Percentiles rank a stretch among this genome's conserved stretches.
Evolutionary conservation across 2,797 vertebrate species (phyloP).

Genomic region (Picus viridis): DNA sequence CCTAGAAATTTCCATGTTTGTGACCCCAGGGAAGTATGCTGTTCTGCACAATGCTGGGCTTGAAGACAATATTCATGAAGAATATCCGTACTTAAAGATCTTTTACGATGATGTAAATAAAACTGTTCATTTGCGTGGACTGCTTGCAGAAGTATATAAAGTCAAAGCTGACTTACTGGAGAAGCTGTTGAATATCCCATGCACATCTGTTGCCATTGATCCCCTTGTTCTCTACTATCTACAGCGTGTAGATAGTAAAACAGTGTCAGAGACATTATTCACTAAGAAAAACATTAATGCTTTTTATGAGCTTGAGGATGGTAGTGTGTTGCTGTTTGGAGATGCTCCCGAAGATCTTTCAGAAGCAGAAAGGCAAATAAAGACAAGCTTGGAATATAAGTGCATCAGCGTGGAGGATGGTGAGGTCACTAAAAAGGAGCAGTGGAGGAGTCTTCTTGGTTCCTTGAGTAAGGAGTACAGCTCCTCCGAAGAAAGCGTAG

Average conservation of each 20-base stretch:
- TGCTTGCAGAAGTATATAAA: slow-evolving; percentile 74
- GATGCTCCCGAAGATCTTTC: slow-evolving; percentile 58
- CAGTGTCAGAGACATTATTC: slow-evolving; percentile 81
- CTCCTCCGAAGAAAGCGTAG: slow-evolving; percentile 57
- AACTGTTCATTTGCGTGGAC: slow-evolving; percentile 77
- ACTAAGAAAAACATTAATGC: slow-evolving; percentile 76
- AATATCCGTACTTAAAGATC: slow-evolving; percentile 73
- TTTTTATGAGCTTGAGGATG: slow-evolving; percentile 71
- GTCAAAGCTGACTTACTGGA: slow-evolving; percentile 81
- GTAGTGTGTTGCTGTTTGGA: slow-evolving; percentile 72
- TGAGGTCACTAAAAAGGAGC: slow-evolving; percentile 55
- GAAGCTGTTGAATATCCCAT: slow-evolving; percentile 53
- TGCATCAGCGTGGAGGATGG: slow-evolving; percentile 73
- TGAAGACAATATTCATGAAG: slow-evolving; percentile 14
- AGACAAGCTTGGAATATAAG: slow-evolving; percentile 43
- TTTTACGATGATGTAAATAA: slow-evolving; percentile 63
- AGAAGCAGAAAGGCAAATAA: slow-evolving; percentile 80
- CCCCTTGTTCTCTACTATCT: slow-evolving; percentile 80
- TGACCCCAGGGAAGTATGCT: slow-evolving; percentile 72
- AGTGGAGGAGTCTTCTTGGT: slow-evolving; percentile 76
- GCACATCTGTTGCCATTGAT: slow-evolving; percentile 57
- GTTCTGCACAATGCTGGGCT: slow-evolving; percentile 78
- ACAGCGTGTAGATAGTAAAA: slow-evolving; percentile 61
- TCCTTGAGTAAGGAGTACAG: slow-evolving; percentile 61
- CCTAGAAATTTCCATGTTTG: slow-evolving; percentile 55